Evolutionary conservation across 1,140 invertebrate genomes (phyloP).

Genomic region (Microplitis demolitor): DNA sequence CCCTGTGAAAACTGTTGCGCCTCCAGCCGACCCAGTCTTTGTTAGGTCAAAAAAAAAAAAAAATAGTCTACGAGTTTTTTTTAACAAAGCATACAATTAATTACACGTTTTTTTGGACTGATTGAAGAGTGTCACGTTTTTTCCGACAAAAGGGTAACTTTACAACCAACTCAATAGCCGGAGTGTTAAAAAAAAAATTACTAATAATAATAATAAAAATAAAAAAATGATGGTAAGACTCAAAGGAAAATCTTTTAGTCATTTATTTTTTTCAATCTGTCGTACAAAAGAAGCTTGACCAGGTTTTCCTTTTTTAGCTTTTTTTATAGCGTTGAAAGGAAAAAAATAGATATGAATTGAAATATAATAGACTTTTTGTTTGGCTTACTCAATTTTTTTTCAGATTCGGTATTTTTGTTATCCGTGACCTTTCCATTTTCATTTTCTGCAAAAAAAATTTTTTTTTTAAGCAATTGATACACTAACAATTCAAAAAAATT

Average conservation of each 20-base stretch:
- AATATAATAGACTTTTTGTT: not conserved
- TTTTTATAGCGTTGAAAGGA: not conserved
- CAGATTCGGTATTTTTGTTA: too few species aligned
- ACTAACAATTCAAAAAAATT: too few species aligned
- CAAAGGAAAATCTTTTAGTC: not conserved
- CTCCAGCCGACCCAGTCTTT: not conserved
- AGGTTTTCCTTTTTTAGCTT: not conserved
- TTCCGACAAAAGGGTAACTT: too few species aligned
- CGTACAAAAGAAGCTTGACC: not conserved
- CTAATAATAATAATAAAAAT: not conserved
- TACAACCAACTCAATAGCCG: too few species aligned
- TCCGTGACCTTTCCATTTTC: not conserved
- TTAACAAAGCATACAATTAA: not conserved
- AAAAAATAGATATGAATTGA: not conserved
- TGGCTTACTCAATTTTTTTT: too few species aligned
- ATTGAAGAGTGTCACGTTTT: too few species aligned
- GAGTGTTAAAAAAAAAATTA: not conserved
- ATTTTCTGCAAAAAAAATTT: too few species aligned
- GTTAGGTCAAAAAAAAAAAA: not conserved
- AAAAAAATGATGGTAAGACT: not conserved
- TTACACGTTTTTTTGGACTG: not conserved
- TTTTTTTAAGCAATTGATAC: too few species aligned
- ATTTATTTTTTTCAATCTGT: not conserved
- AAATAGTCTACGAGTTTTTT: not conserved
- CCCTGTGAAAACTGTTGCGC: slow-evolving; percentile 13